Evolutionary conservation across 2,888 invertebrate species (phyloP).

Genomic region (Acrobasis consociella): DNA sequence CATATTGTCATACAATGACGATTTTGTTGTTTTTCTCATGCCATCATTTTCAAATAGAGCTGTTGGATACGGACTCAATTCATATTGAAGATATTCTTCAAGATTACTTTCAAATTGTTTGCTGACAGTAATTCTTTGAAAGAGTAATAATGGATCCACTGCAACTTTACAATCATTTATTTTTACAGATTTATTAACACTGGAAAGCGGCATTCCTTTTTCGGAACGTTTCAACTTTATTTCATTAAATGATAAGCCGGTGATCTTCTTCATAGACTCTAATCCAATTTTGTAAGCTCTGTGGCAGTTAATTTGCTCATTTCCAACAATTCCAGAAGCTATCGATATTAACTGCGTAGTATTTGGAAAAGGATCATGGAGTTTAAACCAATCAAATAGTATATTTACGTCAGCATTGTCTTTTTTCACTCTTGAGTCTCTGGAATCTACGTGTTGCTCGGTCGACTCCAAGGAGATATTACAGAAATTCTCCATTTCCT

Average conservation of each 20-base stretch:
- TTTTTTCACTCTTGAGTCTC: slow-evolving; percentile 47
- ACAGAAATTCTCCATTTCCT: slow-evolving; percentile 30
- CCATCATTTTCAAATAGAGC: too few species aligned
- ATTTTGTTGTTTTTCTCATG: too few species aligned
- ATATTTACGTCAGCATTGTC: slow-evolving; percentile 29
- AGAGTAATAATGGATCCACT: too few species aligned
- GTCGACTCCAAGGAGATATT: slow-evolving; percentile 7
- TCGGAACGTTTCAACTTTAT: slow-evolving; percentile 42
- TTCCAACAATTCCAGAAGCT: slow-evolving; percentile 36
- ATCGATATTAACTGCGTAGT: slow-evolving; percentile 33
- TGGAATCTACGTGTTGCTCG: slow-evolving; percentile 54
- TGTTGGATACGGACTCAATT: too few species aligned
- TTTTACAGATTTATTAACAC: slow-evolving; percentile 33
- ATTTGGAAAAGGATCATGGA: slow-evolving; percentile 31
- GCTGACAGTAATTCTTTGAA: too few species aligned
- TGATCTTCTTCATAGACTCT: slow-evolving; percentile 37
- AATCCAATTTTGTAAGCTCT: slow-evolving; percentile 39
- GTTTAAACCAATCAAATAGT: slow-evolving; percentile 30
- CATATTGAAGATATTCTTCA: too few species aligned
- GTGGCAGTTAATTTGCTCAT: slow-evolving; percentile 40
- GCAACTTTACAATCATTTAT: too few species aligned
- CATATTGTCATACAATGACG: too few species aligned
- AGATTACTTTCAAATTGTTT: too few species aligned
- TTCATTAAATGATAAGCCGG: slow-evolving; percentile 35
- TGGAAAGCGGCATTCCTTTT: slow-evolving; percentile 37